Evolutionary conservation across 2,797 vertebrate species (phyloP), one percentile per base, ranked within the genome.

Genomic region (Neoniphon sammara): DNA sequence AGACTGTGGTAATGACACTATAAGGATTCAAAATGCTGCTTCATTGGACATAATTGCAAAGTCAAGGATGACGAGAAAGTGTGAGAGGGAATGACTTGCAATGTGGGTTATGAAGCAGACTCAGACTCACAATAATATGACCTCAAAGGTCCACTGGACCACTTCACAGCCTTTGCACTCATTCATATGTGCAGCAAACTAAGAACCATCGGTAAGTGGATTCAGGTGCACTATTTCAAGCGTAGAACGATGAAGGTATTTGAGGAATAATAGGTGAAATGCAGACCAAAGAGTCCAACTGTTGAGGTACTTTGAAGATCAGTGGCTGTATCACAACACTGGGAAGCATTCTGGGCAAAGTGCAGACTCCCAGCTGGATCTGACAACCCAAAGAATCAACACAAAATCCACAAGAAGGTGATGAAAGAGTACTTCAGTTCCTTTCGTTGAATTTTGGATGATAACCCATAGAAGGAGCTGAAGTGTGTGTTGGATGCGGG

Each of bases 391-490:
- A 73, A 78, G 84, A 85, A 83, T 85, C 88, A 85, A 87, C 78
- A 91, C 66, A 87, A 88, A 87, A 89, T 83, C 81, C 70, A 72
- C 52, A 85, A 87, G 84, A 76, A 89, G 85, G 68, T 86, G 91
- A 93, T 94, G 87, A 94, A 94, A 92, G 89, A 85, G 83, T 85
- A 79, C 77, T 85, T 78, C 89, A 89, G 93, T 88, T 88, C 85
- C 77, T 77, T 64, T 78, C 60, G 82, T 81, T 88, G 66, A 92
- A 85, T 34, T 75, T 57, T 55, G 56, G 70, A 47, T 83, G 83
- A 88, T 82, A 88, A 84, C 75, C 69, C 80, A 70, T 82, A 69
- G 66, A 27, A 86, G 78, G 84, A 70, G 80, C 88, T 85, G 73
- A 85, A 85, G 86, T 87, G 89, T 81, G 82, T 70, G 77, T 88